Conservation (phyloP, 1,140 invertebrate species). For the Stegodyphus mimosarum region DNA sequence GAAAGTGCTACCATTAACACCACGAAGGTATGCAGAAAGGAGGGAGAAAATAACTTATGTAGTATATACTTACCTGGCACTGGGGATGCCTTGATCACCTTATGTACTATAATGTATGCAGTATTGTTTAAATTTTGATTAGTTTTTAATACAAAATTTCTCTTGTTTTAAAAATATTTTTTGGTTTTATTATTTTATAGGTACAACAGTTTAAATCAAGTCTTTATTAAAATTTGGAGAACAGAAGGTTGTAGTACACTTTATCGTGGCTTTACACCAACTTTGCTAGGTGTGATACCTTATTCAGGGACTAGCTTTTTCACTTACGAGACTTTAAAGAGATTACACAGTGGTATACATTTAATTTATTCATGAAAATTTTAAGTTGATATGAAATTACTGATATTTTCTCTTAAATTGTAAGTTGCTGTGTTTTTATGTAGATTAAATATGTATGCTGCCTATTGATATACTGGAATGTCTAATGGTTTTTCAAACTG, state of each 20-base stretch:
- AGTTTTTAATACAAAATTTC: background rate
- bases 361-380: background rate
- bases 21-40: too few relatives aligned
- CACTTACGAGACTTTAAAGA: constrained; percentile 94
- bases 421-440: too few relatives aligned
- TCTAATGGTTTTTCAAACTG: too few relatives aligned
- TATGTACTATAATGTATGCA: too few relatives aligned
- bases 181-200: constrained; percentile 63
- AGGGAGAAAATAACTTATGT: too few relatives aligned
- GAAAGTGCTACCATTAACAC: too few relatives aligned
- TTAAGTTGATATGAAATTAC: too few relatives aligned
- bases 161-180: constrained; percentile 13
- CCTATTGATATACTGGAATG: too few relatives aligned
- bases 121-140: background rate
- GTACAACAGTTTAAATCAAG: constrained; percentile 73
- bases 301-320: constrained; percentile 98
- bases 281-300: constrained; percentile 92
- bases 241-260: constrained; percentile 83
- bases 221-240: constrained; percentile 84
- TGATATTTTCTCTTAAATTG: too few relatives aligned
- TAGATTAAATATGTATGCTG: too few relatives aligned
- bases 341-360: constrained; percentile 62
- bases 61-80: too few relatives aligned
- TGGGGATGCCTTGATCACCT: too few relatives aligned
- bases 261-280: constrained; percentile 90